Conservation (phyloP, 2,797 vertebrate species). For the Hyperoplus immaculatus region DNA sequence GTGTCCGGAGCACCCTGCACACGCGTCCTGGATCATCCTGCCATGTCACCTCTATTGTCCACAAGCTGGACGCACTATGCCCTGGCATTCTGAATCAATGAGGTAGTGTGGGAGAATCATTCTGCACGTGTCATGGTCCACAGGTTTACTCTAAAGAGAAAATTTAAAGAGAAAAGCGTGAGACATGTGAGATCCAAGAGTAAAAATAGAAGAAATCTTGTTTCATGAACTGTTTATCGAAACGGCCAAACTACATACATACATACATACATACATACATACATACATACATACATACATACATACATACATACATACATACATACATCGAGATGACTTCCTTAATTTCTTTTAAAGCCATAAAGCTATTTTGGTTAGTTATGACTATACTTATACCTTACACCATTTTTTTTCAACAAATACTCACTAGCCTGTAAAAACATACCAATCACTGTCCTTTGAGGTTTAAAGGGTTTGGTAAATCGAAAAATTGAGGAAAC, state of each 20-base stretch:
- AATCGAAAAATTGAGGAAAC: conserved; percentile 31
- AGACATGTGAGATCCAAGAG: conserved; percentile 11
- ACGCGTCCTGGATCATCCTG: conserved; percentile 74
- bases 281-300: neutral
- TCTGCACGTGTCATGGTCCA: conserved; percentile 46
- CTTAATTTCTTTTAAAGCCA: conserved; percentile 31
- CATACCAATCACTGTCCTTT: conserved; percentile 21
- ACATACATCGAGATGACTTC: neutral
- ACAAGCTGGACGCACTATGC: conserved; percentile 58
- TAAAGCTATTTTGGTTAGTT: conserved; percentile 1
- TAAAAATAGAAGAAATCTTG: conserved; percentile 21
- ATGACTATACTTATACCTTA: neutral
- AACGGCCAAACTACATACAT: neutral
- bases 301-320: too few relatives aligned
- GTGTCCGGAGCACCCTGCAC: conserved; percentile 65
- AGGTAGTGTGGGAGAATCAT: conserved; percentile 68
- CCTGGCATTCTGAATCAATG: conserved; percentile 74
- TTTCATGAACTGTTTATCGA: neutral
- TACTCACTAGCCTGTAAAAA: conserved; percentile 25
- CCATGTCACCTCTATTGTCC: conserved; percentile 75
- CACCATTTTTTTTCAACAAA: conserved; percentile 22
- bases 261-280: neutral
- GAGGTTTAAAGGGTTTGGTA: conserved; percentile 33
- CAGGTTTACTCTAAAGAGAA: conserved; percentile 14
- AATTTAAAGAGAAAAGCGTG: conserved; percentile 6